Evolutionary conservation across 2,888 invertebrate genomes (phyloP).

Genomic region (Chrysodeixis includens): DNA sequence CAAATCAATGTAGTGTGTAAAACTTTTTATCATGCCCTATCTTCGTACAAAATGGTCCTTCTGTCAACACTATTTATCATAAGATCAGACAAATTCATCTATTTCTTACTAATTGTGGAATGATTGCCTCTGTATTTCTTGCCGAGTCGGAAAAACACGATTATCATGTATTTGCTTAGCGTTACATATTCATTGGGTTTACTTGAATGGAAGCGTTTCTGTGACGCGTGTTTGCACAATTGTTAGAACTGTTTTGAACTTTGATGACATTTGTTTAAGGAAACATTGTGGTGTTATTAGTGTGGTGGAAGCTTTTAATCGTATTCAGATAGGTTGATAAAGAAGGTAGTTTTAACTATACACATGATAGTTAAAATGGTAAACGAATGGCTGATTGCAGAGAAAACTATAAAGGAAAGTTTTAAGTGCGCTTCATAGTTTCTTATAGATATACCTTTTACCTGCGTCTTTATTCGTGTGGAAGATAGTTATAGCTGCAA

Average conservation of each 20-base stretch:
- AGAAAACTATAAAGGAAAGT: too few species aligned
- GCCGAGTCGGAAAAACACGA: constrained; percentile 33
- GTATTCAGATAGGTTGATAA: too few species aligned
- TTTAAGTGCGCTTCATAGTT: too few species aligned
- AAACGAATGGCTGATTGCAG: too few species aligned
- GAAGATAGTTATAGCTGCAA: too few species aligned
- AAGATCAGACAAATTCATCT: neutral
- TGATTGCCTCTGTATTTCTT: constrained; percentile 19
- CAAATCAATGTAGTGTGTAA: too few species aligned
- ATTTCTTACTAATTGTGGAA: constrained; percentile 22
- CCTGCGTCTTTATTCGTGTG: too few species aligned
- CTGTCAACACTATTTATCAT: neutral
- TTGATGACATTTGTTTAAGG: neutral
- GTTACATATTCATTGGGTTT: constrained; percentile 48
- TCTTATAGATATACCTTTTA: too few species aligned
- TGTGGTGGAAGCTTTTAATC: neutral
- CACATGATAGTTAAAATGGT: too few species aligned
- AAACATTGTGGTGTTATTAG: neutral
- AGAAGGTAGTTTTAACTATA: too few species aligned
- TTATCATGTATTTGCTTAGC: constrained; percentile 6
- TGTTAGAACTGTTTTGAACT: constrained; percentile 3
- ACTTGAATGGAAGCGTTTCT: constrained; percentile 27
- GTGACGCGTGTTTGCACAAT: constrained; percentile 12
- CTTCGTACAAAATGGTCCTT: neutral
- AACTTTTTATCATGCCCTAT: too few species aligned